Conservation (phyloP, 2,797 vertebrate species). For the Bradypodion pumilum region DNA sequence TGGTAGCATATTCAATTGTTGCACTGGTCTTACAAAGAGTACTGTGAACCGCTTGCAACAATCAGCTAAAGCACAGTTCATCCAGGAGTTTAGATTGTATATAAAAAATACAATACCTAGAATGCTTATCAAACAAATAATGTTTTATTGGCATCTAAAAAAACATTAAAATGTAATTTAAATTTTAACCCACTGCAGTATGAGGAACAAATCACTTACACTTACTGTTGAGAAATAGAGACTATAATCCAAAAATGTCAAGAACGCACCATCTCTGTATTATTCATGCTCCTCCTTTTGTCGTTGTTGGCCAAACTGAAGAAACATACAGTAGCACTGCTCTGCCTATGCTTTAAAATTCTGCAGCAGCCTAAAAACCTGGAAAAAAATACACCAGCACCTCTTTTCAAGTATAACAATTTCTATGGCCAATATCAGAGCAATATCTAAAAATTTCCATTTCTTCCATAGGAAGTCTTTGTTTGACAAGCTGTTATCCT, state of each 20-base stretch:
- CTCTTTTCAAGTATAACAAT: slow-evolving; percentile 86
- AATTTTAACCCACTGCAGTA: slow-evolving; percentile 86
- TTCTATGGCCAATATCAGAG: slow-evolving; percentile 84
- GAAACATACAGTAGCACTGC: slow-evolving; percentile 88
- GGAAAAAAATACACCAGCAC: slow-evolving; percentile 85
- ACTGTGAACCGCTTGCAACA: slow-evolving; percentile 71
- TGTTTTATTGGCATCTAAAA: slow-evolving; percentile 99
- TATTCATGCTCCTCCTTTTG: slow-evolving; percentile 78
- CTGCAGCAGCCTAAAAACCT: slow-evolving; percentile 91
- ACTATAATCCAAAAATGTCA: slow-evolving; percentile 86
- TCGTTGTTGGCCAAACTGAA: slow-evolving; percentile 80
- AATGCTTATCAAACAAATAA: slow-evolving; percentile 96
- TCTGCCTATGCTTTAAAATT: slow-evolving; percentile 92
- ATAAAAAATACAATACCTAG: slow-evolving; percentile 97
- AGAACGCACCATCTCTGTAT: slow-evolving; percentile 86
- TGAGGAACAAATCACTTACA: slow-evolving; percentile 97
- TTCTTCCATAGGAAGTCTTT: slow-evolving; percentile 99
- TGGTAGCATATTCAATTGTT: slow-evolving; percentile 67
- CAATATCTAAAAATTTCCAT: slow-evolving; percentile 87
- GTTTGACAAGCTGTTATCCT: slow-evolving; percentile 80
- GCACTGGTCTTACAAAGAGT: slow-evolving; percentile 72
- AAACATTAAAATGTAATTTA: slow-evolving; percentile 89
- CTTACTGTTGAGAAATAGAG: slow-evolving; percentile 95
- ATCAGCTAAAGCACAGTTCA: slow-evolving; percentile 68
- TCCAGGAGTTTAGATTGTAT: slow-evolving; percentile 75